Conservation (phyloP, 2,888 invertebrate species). For the Phasia obesa region DNA sequence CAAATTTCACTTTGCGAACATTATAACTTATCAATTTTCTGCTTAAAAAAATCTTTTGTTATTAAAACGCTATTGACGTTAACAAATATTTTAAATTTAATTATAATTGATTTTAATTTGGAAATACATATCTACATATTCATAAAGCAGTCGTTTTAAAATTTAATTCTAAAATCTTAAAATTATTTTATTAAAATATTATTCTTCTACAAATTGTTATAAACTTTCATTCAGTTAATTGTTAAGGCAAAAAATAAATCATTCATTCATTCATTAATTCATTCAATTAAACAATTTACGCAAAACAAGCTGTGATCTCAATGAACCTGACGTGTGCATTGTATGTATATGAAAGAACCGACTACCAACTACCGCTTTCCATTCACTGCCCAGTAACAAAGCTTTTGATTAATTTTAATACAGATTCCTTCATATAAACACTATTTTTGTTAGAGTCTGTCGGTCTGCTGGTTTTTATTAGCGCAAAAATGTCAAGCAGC, state of each 20-base stretch:
- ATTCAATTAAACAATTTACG: slow-evolving; percentile 41
- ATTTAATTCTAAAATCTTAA: no score
- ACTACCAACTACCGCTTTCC: slow-evolving; percentile 36
- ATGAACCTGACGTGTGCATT: slow-evolving; percentile 56
- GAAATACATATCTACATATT: no score
- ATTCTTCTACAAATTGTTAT: no score
- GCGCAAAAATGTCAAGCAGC: slow-evolving; percentile 41
- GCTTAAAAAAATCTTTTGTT: no score
- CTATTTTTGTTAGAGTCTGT: neutral
- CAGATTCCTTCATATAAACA: slow-evolving; percentile 1
- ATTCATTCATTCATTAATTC: slow-evolving; percentile 14
- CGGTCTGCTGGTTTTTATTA: slow-evolving; percentile 30
- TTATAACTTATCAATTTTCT: no score
- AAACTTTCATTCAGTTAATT: no score
- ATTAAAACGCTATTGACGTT: no score
- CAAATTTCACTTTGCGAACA: neutral
- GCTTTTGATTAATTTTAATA: slow-evolving; percentile 45
- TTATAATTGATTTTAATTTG: no score
- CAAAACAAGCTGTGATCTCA: slow-evolving; percentile 50
- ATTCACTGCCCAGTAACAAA: slow-evolving; percentile 20
- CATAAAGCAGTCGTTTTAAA: no score
- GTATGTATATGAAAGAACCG: slow-evolving; percentile 12
- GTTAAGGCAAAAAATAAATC: no score
- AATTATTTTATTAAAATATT: no score
- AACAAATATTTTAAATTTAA: no score